Base-by-base conservation (phyloP, 2,797 vertebrate genomes). In the Tauraco hartlaubi region DNA sequence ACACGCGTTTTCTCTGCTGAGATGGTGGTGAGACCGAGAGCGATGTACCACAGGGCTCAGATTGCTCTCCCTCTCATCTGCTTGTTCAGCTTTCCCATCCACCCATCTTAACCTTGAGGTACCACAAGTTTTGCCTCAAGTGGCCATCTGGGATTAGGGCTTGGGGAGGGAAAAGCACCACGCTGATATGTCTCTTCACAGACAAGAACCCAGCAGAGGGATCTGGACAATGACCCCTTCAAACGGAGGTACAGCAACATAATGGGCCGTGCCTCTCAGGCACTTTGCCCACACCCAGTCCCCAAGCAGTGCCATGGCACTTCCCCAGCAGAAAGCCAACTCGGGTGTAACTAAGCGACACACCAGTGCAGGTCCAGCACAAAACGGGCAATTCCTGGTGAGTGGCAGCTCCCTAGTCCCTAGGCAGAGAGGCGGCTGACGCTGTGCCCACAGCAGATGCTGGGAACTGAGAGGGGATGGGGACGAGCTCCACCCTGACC, bases 371-470 rank as follows among this genome's bases (percentile, higher is more conserved):
- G 74, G 35, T 28, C 63, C 37, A 67, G 43, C 1, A 6, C 7
- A 31, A 31, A 44, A 6, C 1, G 18, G 78, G 4, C 62, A 12
- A 13, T 54, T 19, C 54, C 62, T 3, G 37, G 17, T 31, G 26
- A 74, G 86, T 81, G 86, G 76, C 81, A 58, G 90, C 48, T 87
- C 66, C 41, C 51, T 15, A 61, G 90, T 83, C 85, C 62, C 52
- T 9, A 9, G 18, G 14, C 0, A 7, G 66, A 73, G 55, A 56
- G 39, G 19, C 0, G 9, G 31, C 63, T 44, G 28, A 20, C 1
- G 0, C 64, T 8, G 21, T 20, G 62, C 35, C 43, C 21, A 22
- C 48, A 48, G 54, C 73, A 31, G 43, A 25, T 9, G 26, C 37
- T 56, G 71, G 49, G 12, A 61, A 23, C 48, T 23, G 22, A 15